These are phyloP conservation scores for Silurus lanzhouensis DNA, from an alignment of 2,797 vertebrate genomes.

Conservation along the genomic window DNA sequence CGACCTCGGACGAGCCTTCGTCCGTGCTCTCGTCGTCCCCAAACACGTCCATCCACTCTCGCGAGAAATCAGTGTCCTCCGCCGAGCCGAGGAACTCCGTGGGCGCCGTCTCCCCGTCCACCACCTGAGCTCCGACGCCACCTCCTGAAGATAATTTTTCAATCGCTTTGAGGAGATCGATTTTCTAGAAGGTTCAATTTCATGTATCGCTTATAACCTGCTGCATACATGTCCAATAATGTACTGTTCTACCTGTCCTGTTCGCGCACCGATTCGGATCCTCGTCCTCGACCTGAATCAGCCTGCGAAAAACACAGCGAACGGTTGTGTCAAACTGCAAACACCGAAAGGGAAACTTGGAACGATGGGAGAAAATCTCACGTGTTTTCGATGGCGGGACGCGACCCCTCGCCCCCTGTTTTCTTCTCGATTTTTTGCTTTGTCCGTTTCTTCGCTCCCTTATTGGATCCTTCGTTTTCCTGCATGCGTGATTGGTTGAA, in stretches of 20 bases:
- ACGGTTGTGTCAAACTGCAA: neutral
- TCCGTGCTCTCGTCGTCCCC: conserved; percentile 71
- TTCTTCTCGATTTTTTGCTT: conserved; percentile 71
- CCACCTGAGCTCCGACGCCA: conserved; percentile 67
- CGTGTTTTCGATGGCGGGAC: conserved; percentile 71
- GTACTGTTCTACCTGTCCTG: conserved; percentile 74
- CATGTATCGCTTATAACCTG: no score
- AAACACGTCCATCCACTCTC: conserved; percentile 89
- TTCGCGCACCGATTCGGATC: conserved; percentile 67
- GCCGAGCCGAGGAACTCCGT: conserved; percentile 87
- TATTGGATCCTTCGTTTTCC: conserved; percentile 77
- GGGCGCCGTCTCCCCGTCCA: conserved; percentile 82
- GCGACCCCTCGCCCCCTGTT: conserved; percentile 54
- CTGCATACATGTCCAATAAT: neutral
- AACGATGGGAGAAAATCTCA: conserved; percentile 56
- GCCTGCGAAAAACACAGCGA: conserved; percentile 68
- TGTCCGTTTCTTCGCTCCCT: conserved; percentile 74
- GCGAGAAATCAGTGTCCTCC: conserved; percentile 84
- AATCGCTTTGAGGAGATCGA: neutral
- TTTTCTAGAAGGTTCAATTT: no score
- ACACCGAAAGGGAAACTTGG: neutral
- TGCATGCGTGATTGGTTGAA: conserved; percentile 63
- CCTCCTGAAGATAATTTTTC: conserved; percentile 65
- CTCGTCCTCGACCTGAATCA: conserved; percentile 84
- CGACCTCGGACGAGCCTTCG: conserved; percentile 45